Base-by-base conservation (phyloP, 2,888 invertebrate genomes). In the Shargacucullia verbasci region DNA sequence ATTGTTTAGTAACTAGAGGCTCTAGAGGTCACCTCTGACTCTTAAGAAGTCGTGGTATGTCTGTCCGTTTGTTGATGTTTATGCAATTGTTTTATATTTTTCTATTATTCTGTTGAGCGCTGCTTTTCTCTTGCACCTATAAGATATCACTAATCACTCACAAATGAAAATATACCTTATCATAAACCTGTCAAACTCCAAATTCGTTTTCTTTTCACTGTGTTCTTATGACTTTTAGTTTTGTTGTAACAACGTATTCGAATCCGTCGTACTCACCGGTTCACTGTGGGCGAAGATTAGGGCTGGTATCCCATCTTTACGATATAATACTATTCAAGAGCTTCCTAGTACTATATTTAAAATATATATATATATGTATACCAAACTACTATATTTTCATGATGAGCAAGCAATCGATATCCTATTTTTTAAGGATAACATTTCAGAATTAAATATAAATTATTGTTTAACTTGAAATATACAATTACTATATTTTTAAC, bases 81-180 rank as follows among this genome's bases (percentile, higher is more conserved):
- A 83, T 87, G 85, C 90, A 89, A 90, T 91, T 90, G 90, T 91
- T 90, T 89, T 87, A 88, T 90, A 90, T 91, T 91, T 92, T 91
- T 91, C 85, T 85, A 74, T 71, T 67, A 70, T 67, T 62, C 59
- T 57, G 46, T 65, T 46, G 53, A 55, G 50, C 25, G 33, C 38
- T 46, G 33, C 20, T 12, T 31, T 47, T 37, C 9, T 8, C 7
- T 9, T 13, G 2, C 29, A 37, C 2, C 0, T 10, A 44, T 10
- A 15, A 3, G 14, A 1, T 31, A 54, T 37, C n/a, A 8, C 9
- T 6, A 0, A n/a, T 3, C 1, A 20, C 0, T 4, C 0, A 0
- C 25, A 57, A 39, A 7, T 0, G 0, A 65, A 59, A 58, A 7
- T 20, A 0, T 0, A 55, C 34, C 15, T 8, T 57, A 47, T 10